Conservation (phyloP, 2,113 vertebrate genomes). For the Chiloscyllium plagiosum region DNA sequence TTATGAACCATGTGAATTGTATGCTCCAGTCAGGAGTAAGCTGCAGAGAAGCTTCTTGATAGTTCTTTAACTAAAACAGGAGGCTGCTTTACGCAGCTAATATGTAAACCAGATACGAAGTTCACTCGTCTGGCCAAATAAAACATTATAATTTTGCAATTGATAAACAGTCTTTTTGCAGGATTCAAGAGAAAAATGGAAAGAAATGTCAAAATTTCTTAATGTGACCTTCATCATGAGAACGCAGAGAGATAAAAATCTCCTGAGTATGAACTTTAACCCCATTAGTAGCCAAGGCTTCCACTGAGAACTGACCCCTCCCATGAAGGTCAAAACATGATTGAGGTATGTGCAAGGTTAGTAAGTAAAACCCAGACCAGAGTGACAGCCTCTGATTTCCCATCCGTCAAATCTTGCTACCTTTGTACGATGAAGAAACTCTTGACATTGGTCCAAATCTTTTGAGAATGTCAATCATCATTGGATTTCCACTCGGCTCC, state of each 20-base stretch:
- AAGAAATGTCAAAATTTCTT: conserved; percentile 18
- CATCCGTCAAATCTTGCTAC: background rate
- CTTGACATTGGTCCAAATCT: background rate
- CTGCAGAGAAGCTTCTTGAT: background rate
- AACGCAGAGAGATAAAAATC: background rate
- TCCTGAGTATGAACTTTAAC: background rate
- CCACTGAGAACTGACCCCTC: background rate
- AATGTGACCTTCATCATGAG: background rate
- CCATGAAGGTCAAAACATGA: background rate
- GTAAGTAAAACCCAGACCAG: background rate
- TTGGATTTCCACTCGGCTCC: too few species aligned
- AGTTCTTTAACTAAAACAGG: background rate
- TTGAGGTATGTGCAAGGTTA: background rate
- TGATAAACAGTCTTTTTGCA: background rate
- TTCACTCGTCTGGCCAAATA: background rate
- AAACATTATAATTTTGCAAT: background rate
- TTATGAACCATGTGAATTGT: background rate
- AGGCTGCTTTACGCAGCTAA: background rate
- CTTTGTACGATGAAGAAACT: background rate
- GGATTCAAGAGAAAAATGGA: background rate
- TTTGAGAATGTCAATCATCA: too few species aligned
- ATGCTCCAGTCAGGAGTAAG: background rate
- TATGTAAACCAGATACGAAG: background rate
- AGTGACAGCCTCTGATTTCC: background rate
- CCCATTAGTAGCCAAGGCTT: conserved; percentile 19